Percentiles rank a stretch among this genome's conserved stretches.
Evolutionary conservation across 1,140 invertebrate genomes (phyloP).

Genomic region (Anadara kagoshimensis): DNA sequence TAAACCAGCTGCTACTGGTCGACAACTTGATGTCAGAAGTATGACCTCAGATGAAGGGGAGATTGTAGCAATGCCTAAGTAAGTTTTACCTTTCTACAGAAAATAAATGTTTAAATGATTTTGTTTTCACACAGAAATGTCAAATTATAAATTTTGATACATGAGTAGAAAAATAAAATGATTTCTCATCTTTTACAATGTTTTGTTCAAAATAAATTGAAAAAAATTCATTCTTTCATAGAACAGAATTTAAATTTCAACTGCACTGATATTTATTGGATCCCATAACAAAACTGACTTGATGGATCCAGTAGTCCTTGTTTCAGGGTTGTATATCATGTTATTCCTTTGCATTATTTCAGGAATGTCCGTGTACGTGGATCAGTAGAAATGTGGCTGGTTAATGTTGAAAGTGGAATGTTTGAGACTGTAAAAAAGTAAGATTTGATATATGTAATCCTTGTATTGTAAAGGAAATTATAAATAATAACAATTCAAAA

Average conservation of each 20-base stretch:
- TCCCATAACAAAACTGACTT: not conserved
- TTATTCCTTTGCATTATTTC: constrained; percentile 15
- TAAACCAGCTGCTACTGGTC: constrained; percentile 49
- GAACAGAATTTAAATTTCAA: not conserved
- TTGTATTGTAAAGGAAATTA: too few relatives aligned
- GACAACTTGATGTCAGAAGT: constrained; percentile 63
- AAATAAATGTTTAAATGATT: not conserved
- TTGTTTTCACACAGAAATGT: not conserved
- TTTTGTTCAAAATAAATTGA: not conserved
- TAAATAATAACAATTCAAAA: too few relatives aligned
- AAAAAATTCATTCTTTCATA: not conserved
- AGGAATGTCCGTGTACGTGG: constrained; percentile 70
- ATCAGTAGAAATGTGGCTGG: constrained; percentile 72
- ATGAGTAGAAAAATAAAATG: too few relatives aligned
- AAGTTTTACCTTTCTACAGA: not conserved
- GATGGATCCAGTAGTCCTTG: too few relatives aligned
- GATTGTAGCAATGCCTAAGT: constrained; percentile 65
- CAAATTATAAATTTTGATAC: too few relatives aligned
- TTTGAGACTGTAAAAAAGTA: constrained; percentile 74
- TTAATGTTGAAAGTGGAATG: constrained; percentile 71
- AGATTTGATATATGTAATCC: constrained; percentile 27
- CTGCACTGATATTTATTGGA: not conserved
- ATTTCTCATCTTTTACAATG: too few relatives aligned
- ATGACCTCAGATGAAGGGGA: constrained; percentile 72
- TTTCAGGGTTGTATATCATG: too few relatives aligned